phyloP scores from a whole-genome alignment of 2,888 invertebrate genomes.

The Trachelus stipa region DNA sequence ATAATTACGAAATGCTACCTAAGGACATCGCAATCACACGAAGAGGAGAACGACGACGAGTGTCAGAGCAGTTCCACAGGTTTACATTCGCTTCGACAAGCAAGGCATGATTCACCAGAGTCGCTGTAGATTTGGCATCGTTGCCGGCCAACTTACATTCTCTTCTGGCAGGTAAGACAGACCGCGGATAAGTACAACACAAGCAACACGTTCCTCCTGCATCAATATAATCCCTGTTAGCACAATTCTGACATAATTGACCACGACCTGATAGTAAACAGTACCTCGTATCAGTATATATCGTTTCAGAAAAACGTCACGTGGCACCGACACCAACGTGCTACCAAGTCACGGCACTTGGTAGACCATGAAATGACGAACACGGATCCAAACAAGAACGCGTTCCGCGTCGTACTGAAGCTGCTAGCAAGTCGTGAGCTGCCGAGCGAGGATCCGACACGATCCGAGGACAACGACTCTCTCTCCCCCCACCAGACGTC shows the following conservation, averaged over 20 bases:
- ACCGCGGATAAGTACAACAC: slow-evolving; percentile 19
- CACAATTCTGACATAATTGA: background rate
- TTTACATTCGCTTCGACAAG: background rate
- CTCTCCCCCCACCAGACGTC: slow-evolving; percentile 33
- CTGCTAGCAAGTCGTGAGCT: slow-evolving; percentile 44
- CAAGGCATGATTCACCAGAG: slow-evolving; percentile 17
- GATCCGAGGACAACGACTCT: slow-evolving; percentile 59
- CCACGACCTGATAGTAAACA: background rate
- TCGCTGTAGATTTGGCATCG: slow-evolving; percentile 46
- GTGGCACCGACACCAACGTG: slow-evolving; percentile 28
- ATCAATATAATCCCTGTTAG: background rate
- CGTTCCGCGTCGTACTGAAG: slow-evolving; percentile 53
- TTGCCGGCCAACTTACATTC: slow-evolving; percentile 44
- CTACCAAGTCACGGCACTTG: slow-evolving; percentile 10
- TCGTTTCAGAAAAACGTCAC: background rate
- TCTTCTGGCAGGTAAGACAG: slow-evolving; percentile 26
- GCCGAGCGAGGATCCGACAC: slow-evolving; percentile 20
- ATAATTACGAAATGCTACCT: background rate
- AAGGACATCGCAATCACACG: background rate
- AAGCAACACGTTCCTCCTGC: background rate
- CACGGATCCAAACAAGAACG: slow-evolving; percentile 34
- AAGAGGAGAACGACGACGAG: background rate
- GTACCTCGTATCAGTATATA: background rate
- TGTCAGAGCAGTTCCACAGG: background rate
- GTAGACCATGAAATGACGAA: background rate